Base-by-base conservation (phyloP, 2,888 invertebrate genomes). In the Epirrita christyi region DNA sequence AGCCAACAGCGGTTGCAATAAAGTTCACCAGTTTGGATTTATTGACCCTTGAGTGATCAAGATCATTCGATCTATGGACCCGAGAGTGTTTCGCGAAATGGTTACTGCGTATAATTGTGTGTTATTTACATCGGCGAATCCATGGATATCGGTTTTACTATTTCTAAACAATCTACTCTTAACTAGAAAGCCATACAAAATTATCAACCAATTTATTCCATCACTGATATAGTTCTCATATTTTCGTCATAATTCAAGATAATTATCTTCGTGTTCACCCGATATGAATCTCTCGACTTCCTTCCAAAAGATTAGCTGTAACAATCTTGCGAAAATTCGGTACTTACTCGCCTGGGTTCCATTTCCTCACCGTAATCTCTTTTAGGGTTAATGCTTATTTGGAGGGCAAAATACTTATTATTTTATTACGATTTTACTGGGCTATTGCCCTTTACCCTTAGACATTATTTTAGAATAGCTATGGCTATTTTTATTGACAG, bases 291-390 rank as follows among this genome's bases (percentile, higher is more conserved):
- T 54, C 37, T 29, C 44, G 53, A 59, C 52, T 64, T 63, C 64
- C 63, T 64, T 56, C 47, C 55, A 67, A 64, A 63, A 63, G 64
- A 72, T 72, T 67, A 70, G 51, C 68, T 63, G 56, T 46, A 51
- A 57, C 46, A 54, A 54, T 73, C 67, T 68, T 70, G 68, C 11
- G 32, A 69, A 72, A 74, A 47, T 55, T 59, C 70, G 57, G 64
- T 71, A 67, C 59, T 67, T 60, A 66, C 42, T 66, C 67, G 62
- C 68, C 63, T 47, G 66, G 62, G 66, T 64, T 70, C 68, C 73
- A 72, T 76, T 76, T 73, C 71, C 72, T 76, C 63, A 64, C 59
- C 66, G 68, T 72, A 73, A 78, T 75, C 74, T 74, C 67, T 74
- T 75, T 73, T 65, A 72, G 68, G 72, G 75, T 76, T 78, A 76